Conservation (phyloP, 2,797 vertebrate genomes). For the Esox lucius region DNA sequence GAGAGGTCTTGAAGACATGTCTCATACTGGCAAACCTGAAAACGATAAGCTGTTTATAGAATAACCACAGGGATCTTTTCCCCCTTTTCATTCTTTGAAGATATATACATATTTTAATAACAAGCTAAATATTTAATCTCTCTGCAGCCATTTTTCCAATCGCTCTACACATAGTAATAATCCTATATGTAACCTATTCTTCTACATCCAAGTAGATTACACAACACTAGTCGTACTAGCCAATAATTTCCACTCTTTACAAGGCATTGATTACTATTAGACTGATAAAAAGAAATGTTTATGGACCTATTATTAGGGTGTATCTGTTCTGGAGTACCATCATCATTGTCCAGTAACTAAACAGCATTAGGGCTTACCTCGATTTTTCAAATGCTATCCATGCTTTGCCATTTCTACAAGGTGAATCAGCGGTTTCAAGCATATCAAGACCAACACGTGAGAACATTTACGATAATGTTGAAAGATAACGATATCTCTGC, state of each 20-base stretch:
- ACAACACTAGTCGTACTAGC: not conserved
- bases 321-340: not conserved
- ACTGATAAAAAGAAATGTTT: not conserved
- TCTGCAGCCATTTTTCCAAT: not conserved
- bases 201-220: not conserved
- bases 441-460: not conserved
- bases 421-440: not conserved
- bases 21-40: conserved; percentile 51
- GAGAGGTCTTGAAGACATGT: conserved; percentile 58
- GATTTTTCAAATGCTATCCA: not conserved
- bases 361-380: not conserved
- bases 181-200: not conserved
- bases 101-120: conserved; percentile 10
- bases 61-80: conserved; percentile 13
- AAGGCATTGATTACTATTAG: not conserved
- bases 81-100: not conserved
- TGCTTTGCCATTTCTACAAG: not conserved
- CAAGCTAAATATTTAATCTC: not conserved
- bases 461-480: not conserved
- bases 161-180: not conserved
- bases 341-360: not conserved
- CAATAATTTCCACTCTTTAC: not conserved
- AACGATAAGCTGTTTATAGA: conserved; percentile 50
- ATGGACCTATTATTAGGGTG: not conserved
- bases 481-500: not conserved